Evolutionary conservation across 1,140 invertebrate species (phyloP).

Genomic region (Eciton burchellii): DNA sequence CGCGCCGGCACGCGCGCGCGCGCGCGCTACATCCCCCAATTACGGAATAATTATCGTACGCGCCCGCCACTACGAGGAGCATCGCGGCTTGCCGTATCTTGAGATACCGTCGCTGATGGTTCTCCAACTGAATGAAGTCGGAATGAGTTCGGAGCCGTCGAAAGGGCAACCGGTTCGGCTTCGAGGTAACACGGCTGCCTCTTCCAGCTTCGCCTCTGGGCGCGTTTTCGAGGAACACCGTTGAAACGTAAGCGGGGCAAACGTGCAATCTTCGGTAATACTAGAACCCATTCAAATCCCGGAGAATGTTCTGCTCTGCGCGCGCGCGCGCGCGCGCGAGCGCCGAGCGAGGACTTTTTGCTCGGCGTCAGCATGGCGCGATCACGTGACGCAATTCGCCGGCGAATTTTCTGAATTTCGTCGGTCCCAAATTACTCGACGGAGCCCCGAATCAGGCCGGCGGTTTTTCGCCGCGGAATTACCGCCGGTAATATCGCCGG

Average conservation of each 20-base stretch:
- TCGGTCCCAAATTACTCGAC: slow-evolving; percentile 46
- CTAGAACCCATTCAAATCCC: not conserved
- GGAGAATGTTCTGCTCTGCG: not conserved
- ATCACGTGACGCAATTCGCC: slow-evolving; percentile 35
- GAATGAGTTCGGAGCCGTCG: slow-evolving; percentile 22
- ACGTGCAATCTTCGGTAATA: not conserved
- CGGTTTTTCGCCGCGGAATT: slow-evolving; percentile 64
- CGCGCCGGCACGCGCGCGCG: slow-evolving; percentile 35
- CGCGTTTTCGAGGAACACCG: not conserved
- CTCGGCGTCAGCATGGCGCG: not conserved
- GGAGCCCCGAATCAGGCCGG: slow-evolving; percentile 61
- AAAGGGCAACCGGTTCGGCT: slow-evolving; percentile 51
- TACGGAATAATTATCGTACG: slow-evolving; percentile 60
- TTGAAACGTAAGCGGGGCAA: not conserved
- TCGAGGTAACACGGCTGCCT: slow-evolving; percentile 35
- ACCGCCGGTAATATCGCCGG: slow-evolving; percentile 53
- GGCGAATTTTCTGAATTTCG: slow-evolving; percentile 24
- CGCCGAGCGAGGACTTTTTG: slow-evolving; percentile 40
- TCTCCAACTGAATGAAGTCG: not conserved
- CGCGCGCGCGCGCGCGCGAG: not conserved
- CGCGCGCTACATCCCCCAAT: slow-evolving; percentile 62
- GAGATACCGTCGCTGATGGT: slow-evolving; percentile 16
- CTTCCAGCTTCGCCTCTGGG: not conserved
- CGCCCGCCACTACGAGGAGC: not conserved
- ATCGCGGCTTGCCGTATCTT: not conserved